Evolutionary conservation across 2,888 invertebrate genomes (phyloP), one percentile per base, ranked within the genome.

Genomic region (Ormyrus rosae): DNA sequence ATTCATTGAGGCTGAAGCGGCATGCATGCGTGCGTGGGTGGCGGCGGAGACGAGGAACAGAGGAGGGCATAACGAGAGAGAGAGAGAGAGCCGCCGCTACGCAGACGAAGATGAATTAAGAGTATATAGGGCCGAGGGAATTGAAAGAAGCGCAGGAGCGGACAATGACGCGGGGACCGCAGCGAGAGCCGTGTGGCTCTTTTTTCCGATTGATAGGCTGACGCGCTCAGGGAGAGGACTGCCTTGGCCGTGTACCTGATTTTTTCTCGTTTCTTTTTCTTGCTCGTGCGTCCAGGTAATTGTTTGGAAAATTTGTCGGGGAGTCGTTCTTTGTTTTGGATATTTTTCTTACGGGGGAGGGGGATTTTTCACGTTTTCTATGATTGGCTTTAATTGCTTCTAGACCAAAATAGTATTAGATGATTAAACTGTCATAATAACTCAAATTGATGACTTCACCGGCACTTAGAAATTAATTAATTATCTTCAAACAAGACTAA

Each of bases 41-140:
- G 72, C 72, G 53, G 11, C 19, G 13, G 11, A 10, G 45, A 6
- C 8, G 67, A 34, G 19, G 8, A 45, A 53, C 10, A 46, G 51
- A 60, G 60, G 58, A 55, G 70, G n/a, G 55, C 34, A 45, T 45
- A 56, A 34, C 2, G 13, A 58, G 13, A 48, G 61, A 13, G 71
- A 70, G 63, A 51, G 69, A 58, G 19, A 19, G 19, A 19, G 34
- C 11, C 2, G 45, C 45, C 19, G 19, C 19, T 19, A 1, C 11
- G 7, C 48, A 67, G 60, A 75, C n/a, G 53, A 51, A 53, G 60
- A 67, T 45, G 75, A 68, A 75, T 50, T 58, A 53, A 67, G 63
- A 72, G 53, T 63, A 19, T 19, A 1, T 19, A 45, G 64, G 51
- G 63, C 46, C 48, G 11, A 48, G 73, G 13, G 64, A 65, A 65